Conservation (phyloP, 2,797 vertebrate genomes). For the Gallinago stenura region DNA sequence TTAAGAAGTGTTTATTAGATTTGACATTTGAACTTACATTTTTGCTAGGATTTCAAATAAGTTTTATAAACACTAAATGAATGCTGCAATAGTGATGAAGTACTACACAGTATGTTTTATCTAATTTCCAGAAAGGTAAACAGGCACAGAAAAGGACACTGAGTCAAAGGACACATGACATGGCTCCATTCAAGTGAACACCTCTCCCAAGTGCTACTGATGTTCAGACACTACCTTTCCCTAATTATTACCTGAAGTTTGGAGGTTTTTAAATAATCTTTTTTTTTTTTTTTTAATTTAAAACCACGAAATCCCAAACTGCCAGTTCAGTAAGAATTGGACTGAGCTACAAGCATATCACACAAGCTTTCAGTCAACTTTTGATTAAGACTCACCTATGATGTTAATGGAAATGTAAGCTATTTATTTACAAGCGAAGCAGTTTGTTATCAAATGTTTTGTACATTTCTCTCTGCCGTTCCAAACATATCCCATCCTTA, state of each 20-base stretch:
- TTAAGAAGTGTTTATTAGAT: neutral
- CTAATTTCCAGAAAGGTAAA: neutral
- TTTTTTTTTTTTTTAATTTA: neutral
- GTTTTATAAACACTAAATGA: neutral
- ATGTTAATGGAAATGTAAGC: slow-evolving; percentile 6
- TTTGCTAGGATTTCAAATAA: neutral
- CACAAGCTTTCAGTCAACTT: slow-evolving; percentile 14
- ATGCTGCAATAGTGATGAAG: neutral
- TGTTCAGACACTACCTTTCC: neutral
- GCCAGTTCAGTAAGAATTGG: neutral
- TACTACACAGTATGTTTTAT: neutral
- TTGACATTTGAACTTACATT: neutral
- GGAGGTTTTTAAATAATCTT: rapidly evolving
- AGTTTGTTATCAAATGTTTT: slow-evolving; percentile 1
- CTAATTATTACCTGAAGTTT: neutral
- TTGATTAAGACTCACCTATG: neutral
- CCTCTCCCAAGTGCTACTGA: neutral
- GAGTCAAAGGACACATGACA: neutral
- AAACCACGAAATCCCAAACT: neutral
- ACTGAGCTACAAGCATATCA: neutral
- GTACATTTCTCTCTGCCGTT: neutral
- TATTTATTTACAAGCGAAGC: slow-evolving; percentile 6
- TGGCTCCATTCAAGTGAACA: neutral
- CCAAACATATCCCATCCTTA: neutral
- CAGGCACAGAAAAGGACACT: neutral